phyloP scores from a whole-genome alignment of 2,888 invertebrate genomes.

The Heliconius hortense region DNA sequence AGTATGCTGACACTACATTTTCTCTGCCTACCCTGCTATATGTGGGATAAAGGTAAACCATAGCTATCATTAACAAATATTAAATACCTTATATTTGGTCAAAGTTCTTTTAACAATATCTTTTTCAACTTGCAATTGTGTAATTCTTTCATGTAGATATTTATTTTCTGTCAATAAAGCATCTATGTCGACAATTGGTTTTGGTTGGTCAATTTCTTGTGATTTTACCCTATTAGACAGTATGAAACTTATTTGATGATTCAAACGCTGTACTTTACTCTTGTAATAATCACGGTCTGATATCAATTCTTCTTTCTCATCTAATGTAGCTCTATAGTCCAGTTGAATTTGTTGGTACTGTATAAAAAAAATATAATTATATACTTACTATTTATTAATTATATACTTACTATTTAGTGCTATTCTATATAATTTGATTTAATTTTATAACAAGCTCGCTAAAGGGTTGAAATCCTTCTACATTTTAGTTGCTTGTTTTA shows the following conservation, averaged over 20 bases:
- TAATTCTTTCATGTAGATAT: slow-evolving; percentile 90
- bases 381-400: not conserved
- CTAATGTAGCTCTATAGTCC: slow-evolving; percentile 89
- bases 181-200: slow-evolving; percentile 88
- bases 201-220: slow-evolving; percentile 59
- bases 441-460: not conserved
- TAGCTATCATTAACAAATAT: not conserved
- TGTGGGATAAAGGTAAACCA: not conserved
- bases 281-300: slow-evolving; percentile 92
- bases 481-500: too few relatives aligned
- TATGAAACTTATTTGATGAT: slow-evolving; percentile 88
- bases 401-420: too few relatives aligned
- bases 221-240: slow-evolving; percentile 73
- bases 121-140: slow-evolving; percentile 90
- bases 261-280: slow-evolving; percentile 90
- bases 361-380: not conserved
- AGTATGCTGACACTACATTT: too few relatives aligned
- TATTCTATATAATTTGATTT: not conserved
- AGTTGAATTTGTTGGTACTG: slow-evolving; percentile 88
- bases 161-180: slow-evolving; percentile 91
- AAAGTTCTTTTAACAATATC: slow-evolving; percentile 87
- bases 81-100: slow-evolving; percentile 86
- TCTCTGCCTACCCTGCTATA: too few relatives aligned
- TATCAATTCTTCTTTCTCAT: slow-evolving; percentile 92
- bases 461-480: too few relatives aligned